Evolutionary conservation across 2,797 vertebrate species (phyloP).

Genomic region (Peromyscus attwateri): DNA sequence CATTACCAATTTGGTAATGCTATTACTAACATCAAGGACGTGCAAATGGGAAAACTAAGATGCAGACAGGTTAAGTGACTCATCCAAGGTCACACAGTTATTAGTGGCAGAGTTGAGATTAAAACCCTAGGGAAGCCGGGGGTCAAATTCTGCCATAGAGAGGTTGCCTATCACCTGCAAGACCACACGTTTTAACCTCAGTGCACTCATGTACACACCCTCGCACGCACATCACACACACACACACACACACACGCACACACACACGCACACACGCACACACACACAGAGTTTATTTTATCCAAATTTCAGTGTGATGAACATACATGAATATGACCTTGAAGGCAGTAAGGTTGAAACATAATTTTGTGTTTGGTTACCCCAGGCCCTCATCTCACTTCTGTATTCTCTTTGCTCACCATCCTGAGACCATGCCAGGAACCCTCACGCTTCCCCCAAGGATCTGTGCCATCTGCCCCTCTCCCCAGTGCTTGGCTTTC

Average conservation of each 20-base stretch:
- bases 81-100: slow-evolving; percentile 61
- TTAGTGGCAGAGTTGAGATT: slow-evolving; percentile 7
- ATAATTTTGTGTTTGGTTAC: neutral
- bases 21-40: neutral
- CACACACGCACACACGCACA: neutral
- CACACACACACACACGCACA: neutral
- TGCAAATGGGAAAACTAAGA: slow-evolving; percentile 46
- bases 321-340: neutral
- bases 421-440: slow-evolving; percentile 12
- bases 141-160: neutral
- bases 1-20: slow-evolving; percentile 17
- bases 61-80: slow-evolving; percentile 59
- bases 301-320: slow-evolving; percentile 48
- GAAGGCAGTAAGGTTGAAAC: neutral
- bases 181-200: neutral
- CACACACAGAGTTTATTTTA: neutral
- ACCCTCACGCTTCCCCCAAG: neutral
- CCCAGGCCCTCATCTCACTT: slow-evolving; percentile 12
- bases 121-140: neutral
- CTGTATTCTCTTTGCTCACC: neutral
- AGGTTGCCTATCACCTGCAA: neutral
- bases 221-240: neutral
- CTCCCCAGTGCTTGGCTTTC: slow-evolving; percentile 26
- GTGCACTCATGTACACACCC: neutral
- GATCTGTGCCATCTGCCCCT: neutral